These are phyloP conservation scores for Nebria ingens DNA, from an alignment of 1,140 invertebrate genomes.

Conservation along the genomic window DNA sequence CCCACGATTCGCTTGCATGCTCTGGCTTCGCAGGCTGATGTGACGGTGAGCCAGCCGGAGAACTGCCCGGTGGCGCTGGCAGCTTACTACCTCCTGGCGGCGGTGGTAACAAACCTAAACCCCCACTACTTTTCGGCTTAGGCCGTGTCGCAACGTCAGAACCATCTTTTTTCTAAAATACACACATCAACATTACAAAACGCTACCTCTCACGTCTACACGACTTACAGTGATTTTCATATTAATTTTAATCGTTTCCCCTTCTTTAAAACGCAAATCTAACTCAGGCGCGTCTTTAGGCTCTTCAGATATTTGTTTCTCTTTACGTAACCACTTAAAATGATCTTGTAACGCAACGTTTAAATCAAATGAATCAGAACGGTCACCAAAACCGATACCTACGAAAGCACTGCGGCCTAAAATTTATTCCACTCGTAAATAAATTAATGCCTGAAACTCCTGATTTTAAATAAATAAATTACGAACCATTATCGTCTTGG, in stretches of 20 bases:
- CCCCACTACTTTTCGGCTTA: slow-evolving; percentile 28
- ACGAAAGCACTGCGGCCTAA: slow-evolving; percentile 90
- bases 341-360: slow-evolving; percentile 98
- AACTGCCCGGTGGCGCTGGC: slow-evolving; percentile 57
- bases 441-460: too few relatives aligned
- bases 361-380: slow-evolving; percentile 98
- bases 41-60: slow-evolving; percentile 39
- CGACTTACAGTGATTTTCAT: slow-evolving; percentile 92
- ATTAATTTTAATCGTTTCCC: slow-evolving; percentile 97
- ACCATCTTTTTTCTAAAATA: slow-evolving; percentile 84
- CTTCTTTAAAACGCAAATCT: slow-evolving; percentile 96
- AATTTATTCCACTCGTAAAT: slow-evolving; percentile 19
- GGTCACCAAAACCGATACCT: slow-evolving; percentile 93
- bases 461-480: slow-evolving; percentile 17
- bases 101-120: slow-evolving; percentile 63
- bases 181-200: too few relatives aligned
- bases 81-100: slow-evolving; percentile 68
- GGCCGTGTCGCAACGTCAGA: slow-evolving; percentile 47
- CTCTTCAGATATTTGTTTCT: slow-evolving; percentile 78
- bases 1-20: slow-evolving; percentile 44
- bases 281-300: slow-evolving; percentile 73
- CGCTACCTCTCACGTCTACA: too few relatives aligned
- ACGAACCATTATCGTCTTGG: slow-evolving; percentile 81
- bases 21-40: slow-evolving; percentile 42
- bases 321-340: slow-evolving; percentile 94